Evolutionary conservation across 2,888 invertebrate genomes (phyloP).

Genomic region (Spatulosminthurus flaviceps): DNA sequence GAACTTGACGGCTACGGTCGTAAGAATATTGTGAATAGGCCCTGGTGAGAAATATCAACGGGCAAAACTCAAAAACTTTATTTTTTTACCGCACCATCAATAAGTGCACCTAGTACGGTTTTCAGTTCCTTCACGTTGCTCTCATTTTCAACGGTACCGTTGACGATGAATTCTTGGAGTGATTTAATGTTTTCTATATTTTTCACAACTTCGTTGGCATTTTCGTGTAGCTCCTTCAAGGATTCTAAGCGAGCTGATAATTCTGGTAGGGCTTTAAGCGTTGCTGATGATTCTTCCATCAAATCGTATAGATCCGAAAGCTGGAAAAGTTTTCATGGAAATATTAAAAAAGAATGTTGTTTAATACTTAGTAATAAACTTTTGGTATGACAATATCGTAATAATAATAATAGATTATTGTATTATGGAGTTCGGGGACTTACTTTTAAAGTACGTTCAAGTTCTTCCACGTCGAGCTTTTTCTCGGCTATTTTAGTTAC

Average conservation of each 20-base stretch:
- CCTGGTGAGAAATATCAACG: too few species aligned
- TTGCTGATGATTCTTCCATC: slow-evolving; percentile 84
- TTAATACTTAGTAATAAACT: neutral
- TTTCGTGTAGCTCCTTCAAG: slow-evolving; percentile 83
- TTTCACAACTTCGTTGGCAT: slow-evolving; percentile 60
- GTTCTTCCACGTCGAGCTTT: slow-evolving; percentile 70
- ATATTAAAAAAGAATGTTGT: too few species aligned
- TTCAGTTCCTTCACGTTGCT: slow-evolving; percentile 56
- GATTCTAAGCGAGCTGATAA: slow-evolving; percentile 86
- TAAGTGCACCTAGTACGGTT: slow-evolving; percentile 28
- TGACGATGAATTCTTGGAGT: slow-evolving; percentile 60
- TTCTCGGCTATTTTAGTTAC: slow-evolving; percentile 78
- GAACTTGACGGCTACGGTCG: too few species aligned
- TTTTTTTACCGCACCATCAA: slow-evolving; percentile 34
- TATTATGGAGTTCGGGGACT: neutral
- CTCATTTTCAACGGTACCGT: slow-evolving; percentile 61
- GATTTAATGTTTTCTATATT: slow-evolving; percentile 59
- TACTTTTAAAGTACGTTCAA: slow-evolving; percentile 76
- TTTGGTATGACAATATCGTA: neutral
- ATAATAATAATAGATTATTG: neutral
- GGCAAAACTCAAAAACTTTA: neutral
- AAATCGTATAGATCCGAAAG: slow-evolving; percentile 86
- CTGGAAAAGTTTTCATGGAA: slow-evolving; percentile 68
- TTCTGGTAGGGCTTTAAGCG: slow-evolving; percentile 80
- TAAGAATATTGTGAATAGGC: too few species aligned